These are phyloP conservation scores for Hafferia zeledoni DNA, from an alignment of 2,797 vertebrate species.

Conservation along the genomic window DNA sequence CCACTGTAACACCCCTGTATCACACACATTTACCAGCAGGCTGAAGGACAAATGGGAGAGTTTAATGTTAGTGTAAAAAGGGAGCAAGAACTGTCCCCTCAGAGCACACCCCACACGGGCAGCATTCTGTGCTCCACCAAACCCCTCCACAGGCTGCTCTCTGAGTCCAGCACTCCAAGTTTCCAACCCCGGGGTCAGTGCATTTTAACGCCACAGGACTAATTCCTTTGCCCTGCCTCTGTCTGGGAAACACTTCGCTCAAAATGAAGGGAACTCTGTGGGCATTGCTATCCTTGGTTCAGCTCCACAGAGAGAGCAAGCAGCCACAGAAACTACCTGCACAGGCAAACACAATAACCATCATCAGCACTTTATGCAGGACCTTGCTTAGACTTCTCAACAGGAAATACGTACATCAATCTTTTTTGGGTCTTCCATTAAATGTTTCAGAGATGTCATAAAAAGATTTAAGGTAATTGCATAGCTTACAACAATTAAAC, in stretches of 20 bases:
- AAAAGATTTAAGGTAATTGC: not conserved
- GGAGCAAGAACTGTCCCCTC: too few species aligned
- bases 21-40: too few species aligned
- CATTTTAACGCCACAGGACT: not conserved
- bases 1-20: too few species aligned
- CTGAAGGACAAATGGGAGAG: too few species aligned
- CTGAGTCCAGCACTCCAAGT: not conserved
- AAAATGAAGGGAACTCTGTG: not conserved
- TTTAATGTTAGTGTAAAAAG: too few species aligned
- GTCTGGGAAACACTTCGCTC: not conserved
- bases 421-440: not conserved
- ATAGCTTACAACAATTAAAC: not conserved
- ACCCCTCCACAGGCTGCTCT: too few species aligned
- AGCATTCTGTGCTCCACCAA: too few species aligned
- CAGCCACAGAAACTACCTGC: not conserved
- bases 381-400: not conserved
- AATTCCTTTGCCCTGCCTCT: not conserved
- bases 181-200: accelerated
- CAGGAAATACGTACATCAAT: not conserved
- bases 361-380: not conserved
- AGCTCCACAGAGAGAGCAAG: not conserved
- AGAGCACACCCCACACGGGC: too few species aligned
- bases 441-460: not conserved
- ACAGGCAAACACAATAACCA: not conserved
- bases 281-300: not conserved